Conservation (phyloP, 2,888 invertebrate species). For the Ichneumoninae sp. region DNA sequence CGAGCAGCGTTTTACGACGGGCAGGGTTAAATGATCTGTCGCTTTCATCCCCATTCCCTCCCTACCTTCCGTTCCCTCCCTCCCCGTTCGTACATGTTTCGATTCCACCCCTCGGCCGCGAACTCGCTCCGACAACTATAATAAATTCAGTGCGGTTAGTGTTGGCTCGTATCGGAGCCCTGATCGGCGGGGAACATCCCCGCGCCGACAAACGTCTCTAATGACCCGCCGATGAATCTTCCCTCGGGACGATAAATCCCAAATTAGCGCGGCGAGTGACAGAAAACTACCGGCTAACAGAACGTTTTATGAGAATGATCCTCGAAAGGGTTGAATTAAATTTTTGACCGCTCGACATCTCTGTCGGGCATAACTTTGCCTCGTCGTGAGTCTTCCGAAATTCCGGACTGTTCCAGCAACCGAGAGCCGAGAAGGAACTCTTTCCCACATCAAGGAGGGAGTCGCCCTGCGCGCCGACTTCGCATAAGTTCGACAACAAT, state of each 20-base stretch:
- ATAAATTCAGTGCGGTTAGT: constrained; percentile 17
- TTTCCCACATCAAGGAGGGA: too few species aligned
- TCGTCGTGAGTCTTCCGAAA: too few species aligned
- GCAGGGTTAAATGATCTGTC: constrained; percentile 80
- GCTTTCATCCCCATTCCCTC: constrained; percentile 72
- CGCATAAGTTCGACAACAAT: too few species aligned
- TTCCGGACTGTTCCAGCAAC: too few species aligned
- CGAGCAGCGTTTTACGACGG: constrained; percentile 75
- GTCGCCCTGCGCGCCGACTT: too few species aligned
- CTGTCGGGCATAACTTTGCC: too few species aligned
- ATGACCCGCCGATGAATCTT: constrained; percentile 39
- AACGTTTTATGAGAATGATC: too few species aligned
- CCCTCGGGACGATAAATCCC: background rate
- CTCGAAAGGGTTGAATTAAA: too few species aligned
- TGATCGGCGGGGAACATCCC: background rate
- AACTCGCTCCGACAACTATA: background rate
- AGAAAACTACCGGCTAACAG: too few species aligned
- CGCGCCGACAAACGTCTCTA: constrained; percentile 6
- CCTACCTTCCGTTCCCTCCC: constrained; percentile 36
- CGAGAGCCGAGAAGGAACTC: too few species aligned
- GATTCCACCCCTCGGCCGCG: background rate
- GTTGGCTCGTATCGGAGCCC: background rate
- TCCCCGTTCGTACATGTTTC: constrained; percentile 2
- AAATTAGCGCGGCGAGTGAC: background rate
- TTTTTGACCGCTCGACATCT: too few species aligned